Percentiles rank a stretch among this genome's conserved stretches.
Evolutionary conservation across 2,113 vertebrate species (phyloP).

Genomic region (Megalops atlanticus): DNA sequence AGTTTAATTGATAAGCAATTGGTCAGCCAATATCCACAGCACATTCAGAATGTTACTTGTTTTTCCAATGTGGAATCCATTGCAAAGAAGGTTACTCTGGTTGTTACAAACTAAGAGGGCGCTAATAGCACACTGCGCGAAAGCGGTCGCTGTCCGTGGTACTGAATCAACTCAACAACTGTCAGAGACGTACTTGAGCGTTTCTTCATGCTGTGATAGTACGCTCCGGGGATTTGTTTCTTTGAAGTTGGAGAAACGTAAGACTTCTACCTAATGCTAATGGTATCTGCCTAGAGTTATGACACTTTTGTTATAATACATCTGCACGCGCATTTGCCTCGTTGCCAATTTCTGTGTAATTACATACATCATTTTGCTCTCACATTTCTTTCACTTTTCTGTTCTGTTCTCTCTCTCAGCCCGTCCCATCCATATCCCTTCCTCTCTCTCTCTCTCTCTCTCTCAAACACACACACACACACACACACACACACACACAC

Average conservation of each 20-base stretch:
- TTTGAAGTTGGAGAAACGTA: neutral
- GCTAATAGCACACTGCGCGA: no score
- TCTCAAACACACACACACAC: no score
- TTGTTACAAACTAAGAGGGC: neutral
- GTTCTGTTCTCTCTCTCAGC: neutral
- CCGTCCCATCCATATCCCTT: neutral
- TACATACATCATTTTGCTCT: neutral
- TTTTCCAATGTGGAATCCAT: neutral
- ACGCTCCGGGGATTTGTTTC: neutral
- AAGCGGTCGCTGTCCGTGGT: neutral
- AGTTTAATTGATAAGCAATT: no score
- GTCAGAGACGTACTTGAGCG: neutral
- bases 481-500: no score
- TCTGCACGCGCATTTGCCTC: neutral
- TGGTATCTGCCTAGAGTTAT: no score
- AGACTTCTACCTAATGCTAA: neutral
- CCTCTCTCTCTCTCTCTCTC: neutral
- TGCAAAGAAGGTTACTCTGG: neutral
- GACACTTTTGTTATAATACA: neutral
- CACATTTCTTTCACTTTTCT: neutral
- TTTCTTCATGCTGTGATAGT: neutral
- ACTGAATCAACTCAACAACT: neutral
- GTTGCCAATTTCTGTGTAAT: neutral
- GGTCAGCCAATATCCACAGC: neutral
- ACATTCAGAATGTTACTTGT: neutral